Evolutionary conservation across 2,797 vertebrate genomes (phyloP).

Genomic region (Microtus obscurus): DNA sequence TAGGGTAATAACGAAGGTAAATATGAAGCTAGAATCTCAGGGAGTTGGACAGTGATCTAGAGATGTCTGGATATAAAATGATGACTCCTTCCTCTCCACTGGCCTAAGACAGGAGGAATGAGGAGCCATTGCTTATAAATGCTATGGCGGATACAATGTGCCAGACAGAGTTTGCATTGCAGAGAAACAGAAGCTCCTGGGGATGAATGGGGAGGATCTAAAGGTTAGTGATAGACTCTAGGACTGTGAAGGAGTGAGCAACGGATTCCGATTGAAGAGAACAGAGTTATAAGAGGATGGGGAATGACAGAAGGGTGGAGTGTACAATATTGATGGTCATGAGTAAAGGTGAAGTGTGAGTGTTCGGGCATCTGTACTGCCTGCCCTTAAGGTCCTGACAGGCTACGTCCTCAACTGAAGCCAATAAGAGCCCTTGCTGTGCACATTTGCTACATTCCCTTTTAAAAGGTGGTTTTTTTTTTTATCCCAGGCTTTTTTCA

Average conservation of each 20-base stretch:
- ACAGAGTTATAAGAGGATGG: background rate
- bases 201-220: background rate
- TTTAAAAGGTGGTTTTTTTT: too few relatives aligned
- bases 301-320: background rate
- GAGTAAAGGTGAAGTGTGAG: too few relatives aligned
- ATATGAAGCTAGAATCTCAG: background rate
- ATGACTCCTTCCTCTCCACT: background rate
- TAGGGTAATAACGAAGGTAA: background rate
- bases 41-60: background rate
- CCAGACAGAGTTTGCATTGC: background rate
- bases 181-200: background rate
- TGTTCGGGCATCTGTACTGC: too few relatives aligned
- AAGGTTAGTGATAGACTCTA: background rate
- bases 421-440: too few relatives aligned
- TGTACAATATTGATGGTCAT: background rate
- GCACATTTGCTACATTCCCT: too few relatives aligned
- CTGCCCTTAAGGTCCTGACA: too few relatives aligned
- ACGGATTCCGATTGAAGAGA: background rate
- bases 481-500: too few relatives aligned
- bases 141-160: background rate
- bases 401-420: too few relatives aligned
- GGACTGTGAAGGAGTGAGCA: background rate
- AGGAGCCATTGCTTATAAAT: background rate
- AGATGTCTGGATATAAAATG: background rate
- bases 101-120: background rate